phyloP scores from a whole-genome alignment of 2,888 invertebrate genomes.

The Drosophila rubida region DNA sequence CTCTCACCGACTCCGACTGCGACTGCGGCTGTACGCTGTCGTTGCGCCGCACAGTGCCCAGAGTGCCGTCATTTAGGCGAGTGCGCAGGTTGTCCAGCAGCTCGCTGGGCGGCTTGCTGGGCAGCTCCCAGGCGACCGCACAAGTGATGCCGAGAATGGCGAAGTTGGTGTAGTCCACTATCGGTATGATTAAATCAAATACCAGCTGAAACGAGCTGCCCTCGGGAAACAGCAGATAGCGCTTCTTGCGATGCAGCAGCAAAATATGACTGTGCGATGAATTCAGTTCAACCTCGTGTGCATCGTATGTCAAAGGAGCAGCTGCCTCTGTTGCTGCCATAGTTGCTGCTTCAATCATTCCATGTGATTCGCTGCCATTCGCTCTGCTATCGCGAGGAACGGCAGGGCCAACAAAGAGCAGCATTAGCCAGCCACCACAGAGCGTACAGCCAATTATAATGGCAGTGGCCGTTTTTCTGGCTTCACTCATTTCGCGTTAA shows the following conservation, averaged over 20 bases:
- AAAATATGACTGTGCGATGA: slow-evolving; percentile 53
- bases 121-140: slow-evolving; percentile 91
- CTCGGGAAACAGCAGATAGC: slow-evolving; percentile 86
- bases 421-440: slow-evolving; percentile 30
- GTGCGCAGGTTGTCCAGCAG: slow-evolving; percentile 79
- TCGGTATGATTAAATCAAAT: slow-evolving; percentile 84
- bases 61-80: slow-evolving; percentile 80
- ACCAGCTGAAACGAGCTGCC: slow-evolving; percentile 85
- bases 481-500: slow-evolving; percentile 2
- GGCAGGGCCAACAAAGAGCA: slow-evolving; percentile 27
- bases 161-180: slow-evolving; percentile 84
- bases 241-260: slow-evolving; percentile 83
- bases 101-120: slow-evolving; percentile 87
- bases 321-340: neutral
- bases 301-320: neutral
- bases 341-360: neutral
- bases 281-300: neutral
- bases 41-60: slow-evolving; percentile 78
- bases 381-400: neutral
- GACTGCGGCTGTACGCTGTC: slow-evolving; percentile 48
- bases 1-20: neutral
- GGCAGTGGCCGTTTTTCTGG: slow-evolving; percentile 53
- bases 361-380: slow-evolving; percentile 24
- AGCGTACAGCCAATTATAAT: slow-evolving; percentile 56
- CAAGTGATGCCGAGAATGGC: slow-evolving; percentile 90